phyloP scores from a whole-genome alignment of 2,113 vertebrate genomes.

The Craseonycteris thonglongyai region DNA sequence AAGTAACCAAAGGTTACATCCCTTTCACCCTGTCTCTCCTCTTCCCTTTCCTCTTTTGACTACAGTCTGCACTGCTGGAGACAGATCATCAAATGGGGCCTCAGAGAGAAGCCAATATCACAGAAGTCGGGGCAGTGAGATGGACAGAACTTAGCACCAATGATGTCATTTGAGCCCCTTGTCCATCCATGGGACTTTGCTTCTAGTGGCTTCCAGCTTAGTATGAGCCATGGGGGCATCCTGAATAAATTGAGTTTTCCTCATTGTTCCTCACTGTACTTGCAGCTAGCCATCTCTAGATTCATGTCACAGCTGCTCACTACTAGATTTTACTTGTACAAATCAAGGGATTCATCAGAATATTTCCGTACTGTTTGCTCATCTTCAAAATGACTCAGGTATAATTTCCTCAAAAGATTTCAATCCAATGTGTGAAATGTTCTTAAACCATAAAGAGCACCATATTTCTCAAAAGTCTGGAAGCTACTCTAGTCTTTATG shows the following conservation, averaged over 20 bases:
- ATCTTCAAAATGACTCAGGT: neutral
- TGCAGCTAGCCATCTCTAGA: neutral
- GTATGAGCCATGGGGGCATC: neutral
- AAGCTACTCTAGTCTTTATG: neutral
- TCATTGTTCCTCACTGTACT: neutral
- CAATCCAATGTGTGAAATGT: neutral
- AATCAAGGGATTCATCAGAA: neutral
- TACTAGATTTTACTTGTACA: neutral
- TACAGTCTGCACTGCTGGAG: neutral
- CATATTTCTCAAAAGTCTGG: neutral
- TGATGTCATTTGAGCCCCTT: neutral
- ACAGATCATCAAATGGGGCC: neutral
- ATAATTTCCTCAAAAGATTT: constrained; percentile 25
- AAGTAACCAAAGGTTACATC: neutral
- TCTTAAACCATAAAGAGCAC: neutral
- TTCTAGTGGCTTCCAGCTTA: neutral
- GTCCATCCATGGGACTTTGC: neutral
- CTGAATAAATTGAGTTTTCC: neutral
- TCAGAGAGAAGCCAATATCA: neutral
- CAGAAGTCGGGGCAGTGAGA: neutral
- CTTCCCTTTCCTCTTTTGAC: neutral
- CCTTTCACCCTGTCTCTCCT: neutral
- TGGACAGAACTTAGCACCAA: neutral
- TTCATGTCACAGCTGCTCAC: neutral
- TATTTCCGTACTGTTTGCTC: neutral